These are phyloP conservation scores for Papilio aristodemus DNA, from an alignment of 1,140 invertebrate genomes.

Conservation along the genomic window DNA sequence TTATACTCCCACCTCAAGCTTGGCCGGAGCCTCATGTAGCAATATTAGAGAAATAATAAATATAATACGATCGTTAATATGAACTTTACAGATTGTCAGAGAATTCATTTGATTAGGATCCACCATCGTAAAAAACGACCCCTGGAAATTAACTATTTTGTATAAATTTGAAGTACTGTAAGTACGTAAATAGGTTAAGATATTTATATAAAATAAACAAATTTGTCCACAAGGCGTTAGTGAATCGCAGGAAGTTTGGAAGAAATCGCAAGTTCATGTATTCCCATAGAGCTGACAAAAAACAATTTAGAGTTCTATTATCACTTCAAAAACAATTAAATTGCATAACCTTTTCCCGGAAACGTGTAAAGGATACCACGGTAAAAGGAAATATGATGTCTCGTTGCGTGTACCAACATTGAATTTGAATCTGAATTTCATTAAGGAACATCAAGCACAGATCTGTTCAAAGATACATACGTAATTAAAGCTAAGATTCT, in stretches of 20 bases:
- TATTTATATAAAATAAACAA: too few species aligned
- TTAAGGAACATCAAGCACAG: constrained; percentile 34
- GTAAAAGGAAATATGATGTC: background rate
- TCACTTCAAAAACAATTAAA: background rate
- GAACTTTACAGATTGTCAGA: background rate
- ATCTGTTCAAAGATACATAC: constrained; percentile 42
- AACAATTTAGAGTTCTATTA: background rate
- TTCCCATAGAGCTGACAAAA: too few species aligned
- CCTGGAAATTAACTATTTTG: too few species aligned
- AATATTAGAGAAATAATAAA: background rate
- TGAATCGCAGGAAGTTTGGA: too few species aligned
- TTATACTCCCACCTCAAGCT: constrained; percentile 7
- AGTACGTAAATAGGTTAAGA: too few species aligned
- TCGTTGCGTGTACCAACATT: constrained; percentile 1
- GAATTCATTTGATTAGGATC: background rate
- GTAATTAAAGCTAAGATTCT: constrained; percentile 45
- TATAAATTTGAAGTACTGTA: too few species aligned
- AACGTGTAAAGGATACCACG: background rate
- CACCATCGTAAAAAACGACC: too few species aligned
- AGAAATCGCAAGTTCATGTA: too few species aligned
- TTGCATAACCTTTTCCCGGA: background rate
- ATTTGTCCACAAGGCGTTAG: too few species aligned
- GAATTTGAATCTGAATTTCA: too few species aligned
- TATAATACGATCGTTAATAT: too few species aligned
- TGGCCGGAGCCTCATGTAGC: background rate